Evolutionary conservation across 2,888 invertebrate species (phyloP).

Genomic region (Tuta absoluta): DNA sequence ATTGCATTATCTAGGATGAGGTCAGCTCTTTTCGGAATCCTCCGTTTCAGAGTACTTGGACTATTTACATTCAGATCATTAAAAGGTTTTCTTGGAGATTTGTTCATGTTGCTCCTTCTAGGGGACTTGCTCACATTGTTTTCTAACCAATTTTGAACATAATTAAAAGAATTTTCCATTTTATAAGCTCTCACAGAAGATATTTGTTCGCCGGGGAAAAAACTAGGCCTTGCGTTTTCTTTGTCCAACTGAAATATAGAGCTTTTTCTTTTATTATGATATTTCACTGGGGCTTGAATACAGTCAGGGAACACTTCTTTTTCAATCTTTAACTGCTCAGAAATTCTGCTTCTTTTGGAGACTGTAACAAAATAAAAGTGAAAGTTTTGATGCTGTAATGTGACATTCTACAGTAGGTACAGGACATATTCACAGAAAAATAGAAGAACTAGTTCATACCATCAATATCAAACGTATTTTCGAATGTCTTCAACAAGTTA

Average conservation of each 20-base stretch:
- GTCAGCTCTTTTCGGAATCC: constrained; percentile 27
- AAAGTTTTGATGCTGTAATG: not conserved
- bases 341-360: constrained; percentile 53
- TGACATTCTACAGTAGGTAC: not conserved
- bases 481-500: constrained; percentile 50
- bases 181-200: constrained; percentile 38
- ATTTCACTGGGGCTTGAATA: constrained; percentile 68
- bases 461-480: constrained; percentile 58
- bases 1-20: constrained; percentile 25
- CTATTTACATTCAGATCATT: constrained; percentile 60
- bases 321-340: constrained; percentile 64
- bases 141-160: constrained; percentile 66
- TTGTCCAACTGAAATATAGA: constrained; percentile 43
- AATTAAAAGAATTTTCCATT: constrained; percentile 58
- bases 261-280: constrained; percentile 67
- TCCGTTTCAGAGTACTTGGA: constrained; percentile 25
- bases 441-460: constrained; percentile 45
- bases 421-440: not conserved
- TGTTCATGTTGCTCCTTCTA: constrained; percentile 23
- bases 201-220: constrained; percentile 57
- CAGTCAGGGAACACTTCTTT: constrained; percentile 70
- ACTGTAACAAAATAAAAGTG: constrained; percentile 51
- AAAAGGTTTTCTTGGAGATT: constrained; percentile 56
- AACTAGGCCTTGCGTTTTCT: constrained; percentile 48
- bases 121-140: constrained; percentile 43